Base-by-base conservation (phyloP, 2,797 vertebrate species). In the Rhynchotus rufescens region DNA sequence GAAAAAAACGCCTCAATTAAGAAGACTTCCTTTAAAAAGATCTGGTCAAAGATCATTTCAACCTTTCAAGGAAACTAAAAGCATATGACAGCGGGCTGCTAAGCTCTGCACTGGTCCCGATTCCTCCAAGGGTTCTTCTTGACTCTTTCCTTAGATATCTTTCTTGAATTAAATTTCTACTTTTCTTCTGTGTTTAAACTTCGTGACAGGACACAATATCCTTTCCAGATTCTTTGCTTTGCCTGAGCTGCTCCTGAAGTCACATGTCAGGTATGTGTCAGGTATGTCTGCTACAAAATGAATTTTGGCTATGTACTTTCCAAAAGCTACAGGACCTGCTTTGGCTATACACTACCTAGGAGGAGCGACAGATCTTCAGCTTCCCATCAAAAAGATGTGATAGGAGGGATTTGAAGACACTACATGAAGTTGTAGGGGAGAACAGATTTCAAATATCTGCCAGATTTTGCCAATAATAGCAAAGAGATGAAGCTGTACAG, bases 1-100 rank as follows among this genome's bases (percentile, higher is more conserved):
- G 60, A 59, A 89, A 87, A 91, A 45, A 60, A 26, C 34, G 57
- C 36, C 93, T 94, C 61, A 71, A 4, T 96, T 88, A 61, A 87
- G 91, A 90, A 69, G 15, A 61, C 36, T 78, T 80, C 44, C 52
- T 34, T 40, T 22, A 32, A 83, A 89, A 80, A 69, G 4, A 34
- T 30, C 73, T 94, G 88, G 56, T 86, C 75, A 89, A 88, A 32
- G 44, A 86, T 74, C 1, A 45, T 84, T 81, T 84, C 38, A 83
- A 15, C 17, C 45, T 89, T 61, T 66, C 47, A 91, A 81, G 51
- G 47, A 86, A 91, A 75, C 26, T 44, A 25, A 76, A 76, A 91
- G 11, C 11, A 11, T 64, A 21, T 40, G 51, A 76, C 59, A 44
- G 32, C 30, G 71, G 23, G 47, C 26, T 73, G 17, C 45, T 65